Conservation (phyloP, 2,888 invertebrate genomes). For the Cepaea hortensis region DNA sequence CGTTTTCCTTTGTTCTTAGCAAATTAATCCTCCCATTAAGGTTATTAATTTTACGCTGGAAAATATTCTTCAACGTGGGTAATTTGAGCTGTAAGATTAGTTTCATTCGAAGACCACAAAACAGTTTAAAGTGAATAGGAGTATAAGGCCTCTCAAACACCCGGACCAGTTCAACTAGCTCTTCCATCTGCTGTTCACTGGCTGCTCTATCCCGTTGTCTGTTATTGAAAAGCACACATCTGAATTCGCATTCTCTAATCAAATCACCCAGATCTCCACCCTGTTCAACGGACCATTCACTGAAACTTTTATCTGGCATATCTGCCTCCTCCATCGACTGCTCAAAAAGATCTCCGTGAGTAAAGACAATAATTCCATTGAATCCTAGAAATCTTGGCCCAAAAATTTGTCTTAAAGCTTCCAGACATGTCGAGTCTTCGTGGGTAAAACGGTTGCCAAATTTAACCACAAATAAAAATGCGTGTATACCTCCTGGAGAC, state of each 20-base stretch:
- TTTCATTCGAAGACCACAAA: not conserved
- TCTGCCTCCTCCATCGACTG: not conserved
- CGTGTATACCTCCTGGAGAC: not conserved
- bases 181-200: not conserved
- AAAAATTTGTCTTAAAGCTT: not conserved
- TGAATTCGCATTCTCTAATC: not conserved
- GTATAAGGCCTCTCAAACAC: not conserved
- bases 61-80: not conserved
- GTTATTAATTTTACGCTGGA: not conserved
- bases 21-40: not conserved
- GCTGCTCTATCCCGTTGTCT: not conserved
- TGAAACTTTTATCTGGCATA: not conserved
- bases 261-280: not conserved
- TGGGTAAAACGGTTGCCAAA: not conserved
- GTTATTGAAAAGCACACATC: conserved; percentile 1
- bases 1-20: not conserved
- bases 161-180: not conserved
- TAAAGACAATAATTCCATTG: not conserved
- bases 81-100: not conserved
- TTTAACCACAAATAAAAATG: no score
- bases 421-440: not conserved
- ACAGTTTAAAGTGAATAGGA: not conserved
- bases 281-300: not conserved
- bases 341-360: not conserved
- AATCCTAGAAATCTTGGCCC: not conserved